Percentiles rank a stretch among this genome's conserved stretches.
phyloP scores from a whole-genome alignment of 1,140 invertebrate genomes.

The Dinothrombium tinctorium region DNA sequence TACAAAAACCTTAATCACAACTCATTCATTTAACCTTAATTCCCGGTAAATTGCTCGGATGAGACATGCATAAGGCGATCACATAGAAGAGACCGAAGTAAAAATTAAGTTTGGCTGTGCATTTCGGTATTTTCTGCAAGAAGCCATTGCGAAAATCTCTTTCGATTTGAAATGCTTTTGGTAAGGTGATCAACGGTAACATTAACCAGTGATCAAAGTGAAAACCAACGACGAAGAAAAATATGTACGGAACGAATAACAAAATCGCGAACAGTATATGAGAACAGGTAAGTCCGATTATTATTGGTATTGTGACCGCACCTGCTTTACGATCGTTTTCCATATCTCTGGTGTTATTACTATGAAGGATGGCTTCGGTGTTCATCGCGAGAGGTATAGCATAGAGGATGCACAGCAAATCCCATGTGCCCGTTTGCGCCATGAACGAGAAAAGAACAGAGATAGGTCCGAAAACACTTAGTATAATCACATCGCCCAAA shows the following conservation, averaged over 20 bases:
- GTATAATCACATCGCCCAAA: conserved; percentile 61
- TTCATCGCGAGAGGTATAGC: conserved; percentile 77
- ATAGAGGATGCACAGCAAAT: conserved; percentile 67
- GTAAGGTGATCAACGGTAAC: conserved; percentile 59
- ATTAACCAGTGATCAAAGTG: conserved; percentile 59
- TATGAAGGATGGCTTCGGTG: conserved; percentile 79
- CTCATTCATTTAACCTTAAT: no score
- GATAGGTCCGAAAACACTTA: conserved; percentile 78
- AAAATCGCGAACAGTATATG: conserved; percentile 72
- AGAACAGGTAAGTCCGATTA: conserved; percentile 71
- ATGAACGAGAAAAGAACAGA: conserved; percentile 83
- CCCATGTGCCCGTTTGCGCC: conserved; percentile 53
- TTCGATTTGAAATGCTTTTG: conserved; percentile 65
- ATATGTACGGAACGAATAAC: conserved; percentile 69
- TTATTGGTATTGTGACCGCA: conserved; percentile 71
- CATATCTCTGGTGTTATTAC: conserved; percentile 75
- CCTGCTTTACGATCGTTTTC: conserved; percentile 58
- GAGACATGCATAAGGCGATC: conserved; percentile 27
- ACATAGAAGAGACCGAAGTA: conserved; percentile 73
- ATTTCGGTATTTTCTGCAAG: conserved; percentile 52
- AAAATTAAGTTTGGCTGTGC: conserved; percentile 70
- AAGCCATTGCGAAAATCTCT: conserved; percentile 55
- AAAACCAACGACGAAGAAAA: conserved; percentile 54
- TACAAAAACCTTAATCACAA: no score
- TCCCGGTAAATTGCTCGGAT: conserved; percentile 13